Conservation (phyloP, 2,797 vertebrate genomes). For the Halcyon chelicuti region DNA sequence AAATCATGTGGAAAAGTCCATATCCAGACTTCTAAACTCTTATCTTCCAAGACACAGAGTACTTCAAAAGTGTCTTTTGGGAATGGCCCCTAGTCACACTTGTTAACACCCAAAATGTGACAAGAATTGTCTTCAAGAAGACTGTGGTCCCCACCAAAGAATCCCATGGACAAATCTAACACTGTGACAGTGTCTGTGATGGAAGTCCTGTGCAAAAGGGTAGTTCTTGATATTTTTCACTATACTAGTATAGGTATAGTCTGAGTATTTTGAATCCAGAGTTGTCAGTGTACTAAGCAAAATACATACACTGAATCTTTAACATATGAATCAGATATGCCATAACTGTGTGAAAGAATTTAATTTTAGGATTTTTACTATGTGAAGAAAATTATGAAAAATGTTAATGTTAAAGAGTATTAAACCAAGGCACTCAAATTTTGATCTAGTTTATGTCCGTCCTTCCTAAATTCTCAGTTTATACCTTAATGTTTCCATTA, state of each 20-base stretch:
- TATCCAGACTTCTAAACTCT: background rate
- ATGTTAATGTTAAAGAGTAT: background rate
- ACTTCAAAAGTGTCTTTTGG: background rate
- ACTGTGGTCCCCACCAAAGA: background rate
- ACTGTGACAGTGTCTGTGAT: accelerated
- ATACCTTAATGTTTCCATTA: background rate
- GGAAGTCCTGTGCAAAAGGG: background rate
- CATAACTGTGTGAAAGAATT: background rate
- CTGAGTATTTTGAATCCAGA: background rate
- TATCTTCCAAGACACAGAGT: background rate
- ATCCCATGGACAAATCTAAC: background rate
- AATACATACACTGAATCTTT: background rate
- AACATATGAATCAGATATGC: too few relatives aligned
- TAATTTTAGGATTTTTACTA: background rate
- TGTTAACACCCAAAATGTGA: background rate
- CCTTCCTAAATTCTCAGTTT: background rate
- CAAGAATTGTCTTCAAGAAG: background rate
- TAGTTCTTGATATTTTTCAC: background rate
- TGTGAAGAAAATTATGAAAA: background rate
- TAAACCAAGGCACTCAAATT: background rate
- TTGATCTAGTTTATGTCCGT: background rate
- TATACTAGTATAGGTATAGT: background rate
- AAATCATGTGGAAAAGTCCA: background rate
- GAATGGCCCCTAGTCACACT: accelerated
- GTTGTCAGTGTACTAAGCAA: background rate